Base-by-base conservation (phyloP, 2,888 invertebrate species). In the Pristionchus arcanus region DNA sequence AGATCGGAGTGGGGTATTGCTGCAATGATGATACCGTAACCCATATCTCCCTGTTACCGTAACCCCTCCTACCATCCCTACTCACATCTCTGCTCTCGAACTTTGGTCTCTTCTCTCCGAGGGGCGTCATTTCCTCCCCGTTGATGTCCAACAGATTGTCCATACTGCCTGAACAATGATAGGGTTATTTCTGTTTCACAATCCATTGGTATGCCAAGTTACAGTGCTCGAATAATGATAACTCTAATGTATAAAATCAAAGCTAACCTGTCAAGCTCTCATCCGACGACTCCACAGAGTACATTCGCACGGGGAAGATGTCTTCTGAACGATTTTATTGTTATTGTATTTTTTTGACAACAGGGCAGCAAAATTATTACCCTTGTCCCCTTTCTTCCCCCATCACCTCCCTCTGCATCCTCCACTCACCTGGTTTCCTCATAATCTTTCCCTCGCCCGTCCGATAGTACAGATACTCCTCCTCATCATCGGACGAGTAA, bases 1-100 rank as follows among this genome's bases (percentile, higher is more conserved):
- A 93, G 59, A 92, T 89, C 19, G 93, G 93, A 25, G 87, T 68
- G 7, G 68, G 53, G 31, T 87, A 87, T 71, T 55, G 55, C 87
- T 87, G 87, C 53, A 84, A 84, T 77, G 34, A 71, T 28, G 16
- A 71, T 71, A 31, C 71, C 28, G 34, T 71, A 71, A 31, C 34
- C 31, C 28, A 21, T 28, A 68, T 49, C 28, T 68, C 63, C 7
- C 34, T 5, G 19, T 11, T 21, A 59, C 59, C 19, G 19, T 59
- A 59, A 25, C 2, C 21, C 21, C 59, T 21, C 55, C 16, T 55
- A 55, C 15, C 19, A 25, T 13, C 25, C 28, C 9, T 77, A 77
- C 77, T 42, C 42, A 77, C 77, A 77, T 77, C 77, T 77, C 77
- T 77, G 49, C 77, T 77, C 77, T 77, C 77, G 42, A 87, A 87